These are phyloP conservation scores for Strigops habroptila DNA, from an alignment of 2,113 vertebrate species.

Conservation along the genomic window DNA sequence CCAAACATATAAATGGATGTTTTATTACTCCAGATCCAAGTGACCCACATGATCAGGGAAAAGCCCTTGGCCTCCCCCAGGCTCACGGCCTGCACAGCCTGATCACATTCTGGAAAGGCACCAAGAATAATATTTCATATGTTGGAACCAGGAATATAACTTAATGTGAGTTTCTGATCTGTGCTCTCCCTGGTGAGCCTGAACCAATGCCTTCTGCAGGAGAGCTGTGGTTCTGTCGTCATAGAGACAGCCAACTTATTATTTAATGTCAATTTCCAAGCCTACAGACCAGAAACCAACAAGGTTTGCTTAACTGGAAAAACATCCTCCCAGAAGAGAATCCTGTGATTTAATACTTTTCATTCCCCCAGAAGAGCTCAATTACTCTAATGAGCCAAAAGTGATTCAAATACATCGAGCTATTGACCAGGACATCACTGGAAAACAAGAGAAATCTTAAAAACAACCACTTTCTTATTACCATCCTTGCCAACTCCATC, in stretches of 20 bases:
- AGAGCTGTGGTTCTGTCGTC: background rate
- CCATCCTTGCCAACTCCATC: background rate
- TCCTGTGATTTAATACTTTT: background rate
- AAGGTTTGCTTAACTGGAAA: conserved; percentile 20
- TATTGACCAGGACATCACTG: background rate
- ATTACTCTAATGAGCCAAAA: background rate
- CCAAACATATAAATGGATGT: background rate
- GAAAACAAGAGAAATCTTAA: background rate
- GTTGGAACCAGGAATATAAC: background rate
- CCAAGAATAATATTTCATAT: conserved; percentile 27
- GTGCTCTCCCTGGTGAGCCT: conserved; percentile 27
- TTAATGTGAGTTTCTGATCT: conserved; percentile 42
- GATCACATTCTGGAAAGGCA: background rate
- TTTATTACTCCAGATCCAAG: background rate
- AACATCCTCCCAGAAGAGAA: conserved; percentile 12
- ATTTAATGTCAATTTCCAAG: conserved; percentile 13
- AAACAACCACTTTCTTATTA: background rate
- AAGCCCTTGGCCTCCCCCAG: background rate
- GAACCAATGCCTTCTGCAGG: background rate
- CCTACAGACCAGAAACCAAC: background rate
- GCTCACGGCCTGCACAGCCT: background rate
- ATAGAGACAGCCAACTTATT: background rate
- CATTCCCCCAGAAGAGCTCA: background rate
- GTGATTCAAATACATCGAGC: background rate
- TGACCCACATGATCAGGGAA: background rate